phyloP scores from a whole-genome alignment of 2,113 vertebrate genomes.

The Isurus oxyrinchus region DNA sequence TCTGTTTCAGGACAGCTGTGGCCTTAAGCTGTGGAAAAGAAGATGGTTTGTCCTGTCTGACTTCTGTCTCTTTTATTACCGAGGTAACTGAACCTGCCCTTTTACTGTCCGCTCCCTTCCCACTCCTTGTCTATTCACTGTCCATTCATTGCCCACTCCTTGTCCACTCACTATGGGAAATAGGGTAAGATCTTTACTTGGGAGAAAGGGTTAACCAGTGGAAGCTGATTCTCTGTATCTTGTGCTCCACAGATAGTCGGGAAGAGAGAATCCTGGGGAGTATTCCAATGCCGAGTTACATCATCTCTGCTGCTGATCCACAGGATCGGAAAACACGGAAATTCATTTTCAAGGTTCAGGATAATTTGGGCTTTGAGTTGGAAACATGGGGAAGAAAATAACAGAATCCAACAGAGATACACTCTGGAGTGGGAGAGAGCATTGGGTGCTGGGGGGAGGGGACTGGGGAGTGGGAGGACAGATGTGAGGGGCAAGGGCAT shows the following conservation, averaged over 20 bases:
- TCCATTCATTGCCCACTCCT: not conserved
- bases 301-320: constrained; percentile 67
- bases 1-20: constrained; percentile 70
- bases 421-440: not conserved
- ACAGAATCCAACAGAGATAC: not conserved
- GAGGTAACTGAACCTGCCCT: constrained; percentile 50
- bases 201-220: no score
- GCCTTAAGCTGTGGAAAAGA: constrained; percentile 82
- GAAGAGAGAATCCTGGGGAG: constrained; percentile 79
- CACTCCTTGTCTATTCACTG: not conserved
- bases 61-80: constrained; percentile 78
- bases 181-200: no score
- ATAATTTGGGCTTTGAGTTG: not conserved
- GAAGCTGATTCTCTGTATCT: not conserved
- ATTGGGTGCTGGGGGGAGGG: not conserved
- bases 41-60: constrained; percentile 86
- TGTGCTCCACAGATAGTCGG: constrained; percentile 65
- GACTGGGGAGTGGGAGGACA: no score
- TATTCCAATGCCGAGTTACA: constrained; percentile 80
- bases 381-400: not conserved
- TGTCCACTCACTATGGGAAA: not conserved
- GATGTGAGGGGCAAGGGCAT: no score
- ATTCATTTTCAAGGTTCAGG: constrained; percentile 74
- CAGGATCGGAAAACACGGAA: constrained; percentile 74
- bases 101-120: no score